Evolutionary conservation across 1,140 invertebrate species (phyloP).

Genomic region (Ostrea edulis): DNA sequence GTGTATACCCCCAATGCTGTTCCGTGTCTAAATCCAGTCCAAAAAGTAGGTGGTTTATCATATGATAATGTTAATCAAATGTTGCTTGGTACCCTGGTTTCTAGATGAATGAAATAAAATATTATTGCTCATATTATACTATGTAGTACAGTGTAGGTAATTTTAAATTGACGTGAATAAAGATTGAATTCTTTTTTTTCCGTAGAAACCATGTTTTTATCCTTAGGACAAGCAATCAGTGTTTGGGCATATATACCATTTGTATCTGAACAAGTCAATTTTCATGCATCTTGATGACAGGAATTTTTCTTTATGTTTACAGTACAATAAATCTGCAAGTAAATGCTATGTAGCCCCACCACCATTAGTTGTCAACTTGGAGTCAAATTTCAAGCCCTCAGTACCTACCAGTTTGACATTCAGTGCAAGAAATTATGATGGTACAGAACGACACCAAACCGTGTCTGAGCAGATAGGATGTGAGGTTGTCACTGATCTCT

Average conservation of each 20-base stretch:
- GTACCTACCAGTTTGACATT: conserved; percentile 69
- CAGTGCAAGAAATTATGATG: conserved; percentile 76
- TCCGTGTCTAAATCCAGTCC: conserved; percentile 71
- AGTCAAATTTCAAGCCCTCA: conserved; percentile 72
- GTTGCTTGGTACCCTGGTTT: not conserved
- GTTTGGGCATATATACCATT: too few species aligned
- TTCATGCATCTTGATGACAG: not conserved
- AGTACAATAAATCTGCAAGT: conserved; percentile 32
- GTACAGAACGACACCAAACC: conserved; percentile 71
- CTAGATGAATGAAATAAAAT: not conserved
- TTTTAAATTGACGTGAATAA: too few species aligned
- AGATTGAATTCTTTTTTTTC: too few species aligned
- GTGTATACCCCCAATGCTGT: conserved; percentile 61
- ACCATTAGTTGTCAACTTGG: conserved; percentile 72
- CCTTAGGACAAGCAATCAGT: too few species aligned
- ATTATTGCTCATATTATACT: too few species aligned
- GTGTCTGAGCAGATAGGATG: conserved; percentile 64
- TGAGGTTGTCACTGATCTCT: conserved; percentile 66
- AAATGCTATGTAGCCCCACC: conserved; percentile 66
- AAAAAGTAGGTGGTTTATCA: conserved; percentile 63
- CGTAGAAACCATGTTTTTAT: too few species aligned
- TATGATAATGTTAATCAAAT: not conserved
- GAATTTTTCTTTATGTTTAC: not conserved
- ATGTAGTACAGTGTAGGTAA: too few species aligned
- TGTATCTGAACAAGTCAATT: not conserved